phyloP scores from a whole-genome alignment of 2,797 vertebrate species.

The Chloroceryle inda region DNA sequence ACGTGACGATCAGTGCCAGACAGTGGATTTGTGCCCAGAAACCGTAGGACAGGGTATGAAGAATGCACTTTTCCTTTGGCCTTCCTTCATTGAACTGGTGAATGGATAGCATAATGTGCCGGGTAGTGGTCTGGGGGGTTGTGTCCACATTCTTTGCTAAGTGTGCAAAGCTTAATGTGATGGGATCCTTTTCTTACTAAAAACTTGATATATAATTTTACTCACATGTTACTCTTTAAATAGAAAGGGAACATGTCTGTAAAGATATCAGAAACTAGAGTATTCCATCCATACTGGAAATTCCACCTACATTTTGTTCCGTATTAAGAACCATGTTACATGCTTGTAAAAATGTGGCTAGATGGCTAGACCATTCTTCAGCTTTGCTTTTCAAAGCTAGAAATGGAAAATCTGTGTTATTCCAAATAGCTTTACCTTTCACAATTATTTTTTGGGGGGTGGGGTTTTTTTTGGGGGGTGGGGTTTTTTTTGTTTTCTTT shows the following conservation, averaged over 20 bases:
- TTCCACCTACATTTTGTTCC: neutral
- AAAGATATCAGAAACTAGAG: neutral
- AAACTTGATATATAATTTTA: neutral
- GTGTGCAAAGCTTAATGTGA: neutral
- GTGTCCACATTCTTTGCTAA: neutral
- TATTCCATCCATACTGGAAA: neutral
- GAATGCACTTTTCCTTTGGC: neutral
- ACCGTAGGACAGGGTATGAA: neutral
- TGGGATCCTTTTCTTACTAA: neutral
- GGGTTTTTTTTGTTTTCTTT: no score
- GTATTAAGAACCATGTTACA: neutral
- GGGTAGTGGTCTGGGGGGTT: neutral
- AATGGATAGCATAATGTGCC: fast-evolving
- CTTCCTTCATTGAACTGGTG: neutral
- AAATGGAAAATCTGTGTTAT: neutral
- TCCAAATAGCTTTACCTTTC: neutral
- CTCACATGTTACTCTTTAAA: neutral
- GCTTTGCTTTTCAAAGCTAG: neutral
- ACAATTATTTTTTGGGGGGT: neutral
- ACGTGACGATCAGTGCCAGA: neutral
- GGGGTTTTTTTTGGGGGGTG: no score
- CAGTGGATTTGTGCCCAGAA: neutral
- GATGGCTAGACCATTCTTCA: neutral
- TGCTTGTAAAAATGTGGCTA: neutral
- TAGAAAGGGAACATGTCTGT: neutral